phyloP scores from a whole-genome alignment of 2,888 invertebrate species.

The Carterocephalus palaemon region DNA sequence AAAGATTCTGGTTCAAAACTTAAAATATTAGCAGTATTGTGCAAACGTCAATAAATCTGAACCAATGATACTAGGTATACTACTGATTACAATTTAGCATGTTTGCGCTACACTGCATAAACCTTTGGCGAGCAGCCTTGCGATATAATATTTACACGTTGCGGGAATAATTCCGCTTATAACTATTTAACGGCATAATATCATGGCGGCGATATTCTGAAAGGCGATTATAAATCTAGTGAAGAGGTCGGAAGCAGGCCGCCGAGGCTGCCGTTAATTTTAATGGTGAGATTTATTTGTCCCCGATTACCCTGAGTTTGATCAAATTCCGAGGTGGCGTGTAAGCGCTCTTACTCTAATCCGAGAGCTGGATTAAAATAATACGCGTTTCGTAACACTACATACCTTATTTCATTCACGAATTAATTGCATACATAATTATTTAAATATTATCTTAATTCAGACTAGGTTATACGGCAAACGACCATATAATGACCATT shows the following conservation, averaged over 20 bases:
- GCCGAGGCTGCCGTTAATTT: slow-evolving; percentile 61
- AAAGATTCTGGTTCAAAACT: too few species aligned
- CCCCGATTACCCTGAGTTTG: slow-evolving; percentile 62
- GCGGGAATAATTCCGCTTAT: slow-evolving; percentile 45
- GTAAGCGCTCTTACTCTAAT: slow-evolving; percentile 39
- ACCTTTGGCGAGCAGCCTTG: slow-evolving; percentile 2
- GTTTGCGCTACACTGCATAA: not conserved
- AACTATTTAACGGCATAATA: slow-evolving; percentile 50
- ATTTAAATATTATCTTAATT: too few species aligned
- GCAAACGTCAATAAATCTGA: too few species aligned
- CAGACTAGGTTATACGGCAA: too few species aligned
- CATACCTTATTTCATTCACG: too few species aligned
- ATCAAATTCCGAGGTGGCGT: slow-evolving; percentile 58
- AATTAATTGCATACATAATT: too few species aligned
- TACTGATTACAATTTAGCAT: too few species aligned
- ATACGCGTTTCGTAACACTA: too few species aligned
- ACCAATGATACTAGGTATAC: too few species aligned
- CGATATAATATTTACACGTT: slow-evolving; percentile 21
- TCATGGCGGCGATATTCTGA: slow-evolving; percentile 50
- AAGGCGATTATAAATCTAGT: slow-evolving; percentile 68
- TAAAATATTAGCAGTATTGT: too few species aligned
- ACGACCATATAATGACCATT: too few species aligned
- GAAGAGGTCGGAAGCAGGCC: slow-evolving; percentile 62
- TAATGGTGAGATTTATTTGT: slow-evolving; percentile 71
- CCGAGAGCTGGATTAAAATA: slow-evolving; percentile 33